These are phyloP conservation scores for Eupithecia tripunctaria DNA, from an alignment of 2,888 invertebrate genomes.

Conservation along the genomic window DNA sequence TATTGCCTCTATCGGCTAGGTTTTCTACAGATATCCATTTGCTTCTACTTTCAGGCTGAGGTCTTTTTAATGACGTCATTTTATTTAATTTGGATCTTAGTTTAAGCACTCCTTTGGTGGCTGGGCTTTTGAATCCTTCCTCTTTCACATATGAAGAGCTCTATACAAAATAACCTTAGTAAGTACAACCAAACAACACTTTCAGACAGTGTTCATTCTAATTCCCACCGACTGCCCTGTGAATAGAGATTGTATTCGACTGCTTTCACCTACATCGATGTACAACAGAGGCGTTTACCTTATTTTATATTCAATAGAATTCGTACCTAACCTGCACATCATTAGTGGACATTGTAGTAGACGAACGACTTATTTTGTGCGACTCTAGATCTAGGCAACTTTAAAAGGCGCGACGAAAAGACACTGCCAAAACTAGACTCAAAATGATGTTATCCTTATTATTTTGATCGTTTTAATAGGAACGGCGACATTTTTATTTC, in stretches of 20 bases:
- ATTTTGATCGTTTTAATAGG: too few species aligned
- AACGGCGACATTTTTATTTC: too few species aligned
- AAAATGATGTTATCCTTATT: too few species aligned
- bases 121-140: not conserved
- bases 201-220: not conserved
- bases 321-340: not conserved
- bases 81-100: not conserved
- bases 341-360: not conserved
- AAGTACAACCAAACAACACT: not conserved
- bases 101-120: too few species aligned
- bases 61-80: not conserved
- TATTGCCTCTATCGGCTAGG: not conserved
- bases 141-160: not conserved
- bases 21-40: not conserved
- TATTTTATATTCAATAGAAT: slow-evolving; percentile 6
- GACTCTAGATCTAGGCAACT: not conserved
- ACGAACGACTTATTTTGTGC: not conserved
- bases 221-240: not conserved
- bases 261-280: not conserved
- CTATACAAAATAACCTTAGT: not conserved
- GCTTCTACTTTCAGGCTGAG: not conserved
- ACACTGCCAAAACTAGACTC: too few species aligned
- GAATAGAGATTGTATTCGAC: not conserved
- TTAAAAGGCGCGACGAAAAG: not conserved
- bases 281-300: slow-evolving; percentile 5